Conservation (phyloP, 2,113 vertebrate genomes). For the Istiophorus platypterus region DNA sequence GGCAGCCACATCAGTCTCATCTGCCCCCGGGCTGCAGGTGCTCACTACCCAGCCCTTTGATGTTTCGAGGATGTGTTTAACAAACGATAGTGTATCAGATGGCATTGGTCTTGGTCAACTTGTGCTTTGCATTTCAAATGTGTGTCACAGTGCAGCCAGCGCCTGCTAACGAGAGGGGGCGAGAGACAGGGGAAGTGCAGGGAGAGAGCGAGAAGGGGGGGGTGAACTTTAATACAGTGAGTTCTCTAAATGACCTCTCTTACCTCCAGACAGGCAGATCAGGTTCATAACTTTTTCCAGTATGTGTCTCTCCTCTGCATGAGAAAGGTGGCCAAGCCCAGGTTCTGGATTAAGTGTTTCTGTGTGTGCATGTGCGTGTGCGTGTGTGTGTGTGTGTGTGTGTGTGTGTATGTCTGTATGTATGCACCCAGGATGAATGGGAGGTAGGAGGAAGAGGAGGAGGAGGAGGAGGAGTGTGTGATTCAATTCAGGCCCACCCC, state of each 20-base stretch:
- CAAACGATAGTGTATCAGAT: conserved; percentile 77
- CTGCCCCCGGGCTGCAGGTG: conserved; percentile 6
- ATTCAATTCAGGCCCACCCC: conserved; percentile 75
- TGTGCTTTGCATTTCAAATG: conserved; percentile 80
- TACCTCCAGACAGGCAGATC: conserved; percentile 58
- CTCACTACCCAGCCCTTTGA: conserved; percentile 67
- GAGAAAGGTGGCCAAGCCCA: conserved; percentile 44
- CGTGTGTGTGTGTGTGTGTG: conserved; percentile 37
- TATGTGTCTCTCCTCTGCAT: conserved; percentile 23
- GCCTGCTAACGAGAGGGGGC: conserved; percentile 10
- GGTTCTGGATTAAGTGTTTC: conserved; percentile 22
- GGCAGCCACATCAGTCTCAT: conserved; percentile 57
- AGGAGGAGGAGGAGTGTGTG: conserved; percentile 57
- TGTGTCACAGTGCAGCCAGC: conserved; percentile 50
- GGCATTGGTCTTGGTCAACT: conserved; percentile 70
- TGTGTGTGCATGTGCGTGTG: conserved; percentile 20
- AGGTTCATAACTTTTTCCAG: conserved; percentile 61
- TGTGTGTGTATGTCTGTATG: conserved; percentile 33
- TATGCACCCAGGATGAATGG: conserved; percentile 42
- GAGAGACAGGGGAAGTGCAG: conserved; percentile 21
- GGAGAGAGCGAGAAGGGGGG: neutral
- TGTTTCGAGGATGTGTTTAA: conserved; percentile 73
- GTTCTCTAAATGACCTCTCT: conserved; percentile 50
- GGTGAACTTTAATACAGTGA: conserved; percentile 12
- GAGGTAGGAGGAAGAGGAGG: conserved; percentile 38